These are phyloP conservation scores for Mirza zaza DNA, from an alignment of 2,113 vertebrate species.

Conservation along the genomic window DNA sequence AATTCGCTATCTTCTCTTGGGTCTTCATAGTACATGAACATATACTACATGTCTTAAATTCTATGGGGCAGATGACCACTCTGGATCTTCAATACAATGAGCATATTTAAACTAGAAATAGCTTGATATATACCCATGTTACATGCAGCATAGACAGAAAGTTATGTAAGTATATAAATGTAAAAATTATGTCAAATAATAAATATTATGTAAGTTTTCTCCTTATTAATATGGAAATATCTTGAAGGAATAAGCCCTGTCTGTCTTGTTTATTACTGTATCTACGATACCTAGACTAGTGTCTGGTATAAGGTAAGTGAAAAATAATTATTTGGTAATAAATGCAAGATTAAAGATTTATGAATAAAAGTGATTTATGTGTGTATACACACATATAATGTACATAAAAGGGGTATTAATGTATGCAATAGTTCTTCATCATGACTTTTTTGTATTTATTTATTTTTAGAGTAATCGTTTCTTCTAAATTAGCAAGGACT, in stretches of 20 bases:
- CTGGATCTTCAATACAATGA: not conserved
- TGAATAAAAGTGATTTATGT: not conserved
- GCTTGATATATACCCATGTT: not conserved
- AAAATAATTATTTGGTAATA: not conserved
- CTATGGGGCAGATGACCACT: not conserved
- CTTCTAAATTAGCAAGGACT: not conserved
- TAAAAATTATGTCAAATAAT: not conserved
- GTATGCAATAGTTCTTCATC: not conserved
- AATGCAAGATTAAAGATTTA: not conserved
- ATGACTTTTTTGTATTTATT: not conserved
- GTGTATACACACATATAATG: not conserved
- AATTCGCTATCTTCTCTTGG: not conserved
- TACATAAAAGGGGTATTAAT: not conserved
- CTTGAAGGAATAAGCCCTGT: not conserved
- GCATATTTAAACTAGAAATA: conserved; percentile 2
- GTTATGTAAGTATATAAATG: not conserved
- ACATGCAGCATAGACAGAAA: not conserved
- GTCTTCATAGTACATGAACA: not conserved
- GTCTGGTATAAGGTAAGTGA: not conserved
- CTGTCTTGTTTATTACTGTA: not conserved
- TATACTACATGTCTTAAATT: not conserved
- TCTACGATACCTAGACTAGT: not conserved
- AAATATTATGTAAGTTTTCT: not conserved
- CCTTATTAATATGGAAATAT: not conserved
- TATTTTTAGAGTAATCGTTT: not conserved